Conservation (phyloP, 2,113 vertebrate species). For the Onychostruthus taczanowskii region DNA sequence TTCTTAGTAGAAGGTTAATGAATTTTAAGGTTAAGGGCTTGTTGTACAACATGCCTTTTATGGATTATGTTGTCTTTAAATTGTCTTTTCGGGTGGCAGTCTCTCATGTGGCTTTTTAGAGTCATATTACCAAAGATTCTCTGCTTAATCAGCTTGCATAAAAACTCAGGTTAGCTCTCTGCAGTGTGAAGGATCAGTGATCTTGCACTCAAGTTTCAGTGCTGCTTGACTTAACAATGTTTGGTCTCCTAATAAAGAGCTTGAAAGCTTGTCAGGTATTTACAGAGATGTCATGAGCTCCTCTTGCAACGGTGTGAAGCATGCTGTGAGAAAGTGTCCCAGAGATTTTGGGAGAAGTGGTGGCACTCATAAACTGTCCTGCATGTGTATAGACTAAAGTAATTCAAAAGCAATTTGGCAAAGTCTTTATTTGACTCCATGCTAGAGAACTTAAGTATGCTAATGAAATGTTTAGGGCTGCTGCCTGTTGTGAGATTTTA, state of each 20-base stretch:
- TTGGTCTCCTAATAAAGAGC: background rate
- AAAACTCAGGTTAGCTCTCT: background rate
- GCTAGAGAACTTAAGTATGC: background rate
- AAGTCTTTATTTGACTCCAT: background rate
- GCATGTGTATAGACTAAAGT: background rate
- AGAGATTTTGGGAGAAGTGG: background rate
- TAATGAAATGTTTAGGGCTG: background rate
- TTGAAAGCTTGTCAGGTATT: background rate
- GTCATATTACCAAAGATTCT: background rate
- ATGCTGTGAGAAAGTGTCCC: background rate
- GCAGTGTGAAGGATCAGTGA: background rate
- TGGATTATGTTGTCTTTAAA: background rate
- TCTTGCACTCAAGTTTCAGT: background rate
- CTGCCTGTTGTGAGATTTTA: background rate
- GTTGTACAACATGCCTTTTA: background rate
- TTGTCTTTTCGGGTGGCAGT: background rate
- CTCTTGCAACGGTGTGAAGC: background rate
- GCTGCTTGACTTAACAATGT: background rate
- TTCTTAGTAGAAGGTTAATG: background rate
- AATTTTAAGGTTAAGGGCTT: background rate
- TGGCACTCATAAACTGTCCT: background rate
- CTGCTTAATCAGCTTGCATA: background rate
- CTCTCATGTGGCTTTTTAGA: background rate
- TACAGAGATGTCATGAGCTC: background rate
- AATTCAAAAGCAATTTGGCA: background rate